These are phyloP conservation scores for Coregonus ussuriensis DNA, from an alignment of 2,797 vertebrate species.

Conservation along the genomic window DNA sequence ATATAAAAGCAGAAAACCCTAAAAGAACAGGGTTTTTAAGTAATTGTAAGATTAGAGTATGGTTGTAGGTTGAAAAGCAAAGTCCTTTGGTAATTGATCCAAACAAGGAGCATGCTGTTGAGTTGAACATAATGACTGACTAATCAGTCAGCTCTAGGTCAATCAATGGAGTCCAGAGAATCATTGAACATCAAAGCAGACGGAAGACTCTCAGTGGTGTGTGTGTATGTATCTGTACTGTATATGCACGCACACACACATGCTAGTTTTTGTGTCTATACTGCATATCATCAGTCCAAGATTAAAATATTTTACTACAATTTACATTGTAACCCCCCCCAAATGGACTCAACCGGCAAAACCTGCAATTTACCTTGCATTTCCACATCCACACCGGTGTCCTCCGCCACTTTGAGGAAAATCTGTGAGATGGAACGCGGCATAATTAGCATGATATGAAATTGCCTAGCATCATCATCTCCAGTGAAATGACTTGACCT, in stretches of 20 bases:
- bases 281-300: neutral
- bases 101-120: neutral
- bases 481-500: too few relatives aligned
- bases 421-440: constrained; percentile 74
- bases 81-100: neutral
- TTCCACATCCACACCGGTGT: constrained; percentile 88
- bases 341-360: neutral
- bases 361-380: constrained; percentile 74
- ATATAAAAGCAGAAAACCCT: neutral
- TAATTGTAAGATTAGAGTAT: constrained; percentile 5
- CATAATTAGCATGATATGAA: neutral
- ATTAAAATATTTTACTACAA: neutral
- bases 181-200: neutral
- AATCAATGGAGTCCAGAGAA: neutral
- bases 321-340: neutral
- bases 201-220: neutral
- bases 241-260: neutral
- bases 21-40: constrained; percentile 17
- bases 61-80: neutral
- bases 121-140: neutral
- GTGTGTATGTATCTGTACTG: neutral
- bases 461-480: neutral
- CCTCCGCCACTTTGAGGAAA: constrained; percentile 96
- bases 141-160: neutral
- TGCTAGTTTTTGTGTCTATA: neutral